Base-by-base conservation (phyloP, 2,888 invertebrate species). In the Panopea generosa region DNA sequence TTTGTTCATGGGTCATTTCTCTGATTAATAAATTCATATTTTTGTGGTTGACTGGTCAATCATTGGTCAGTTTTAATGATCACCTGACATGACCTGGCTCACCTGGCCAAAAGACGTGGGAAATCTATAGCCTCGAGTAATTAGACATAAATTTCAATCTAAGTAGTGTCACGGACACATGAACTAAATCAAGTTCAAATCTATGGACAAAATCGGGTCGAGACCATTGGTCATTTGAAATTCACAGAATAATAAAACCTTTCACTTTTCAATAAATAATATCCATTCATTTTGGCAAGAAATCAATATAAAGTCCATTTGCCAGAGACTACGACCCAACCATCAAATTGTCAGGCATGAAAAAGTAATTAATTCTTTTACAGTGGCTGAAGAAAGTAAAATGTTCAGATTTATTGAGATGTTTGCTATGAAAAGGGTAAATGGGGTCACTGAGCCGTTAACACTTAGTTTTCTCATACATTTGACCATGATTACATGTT, bases 181-280 rank as follows among this genome's bases (percentile, higher is more conserved):
- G 40, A 40, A 40, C 40, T 11, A 40, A 11, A 40, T 11, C 16
- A 16, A 40, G 40, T 40, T 16, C n/a, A n/a, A n/a, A n/a, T n/a
- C n/a, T n/a, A n/a, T n/a, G n/a, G n/a, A n/a, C n/a, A n/a, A n/a
- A n/a, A n/a, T n/a, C n/a, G n/a, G 40, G 62, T 70, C 62, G 47
- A 26, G 55, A 49, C 62, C 40, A 52, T 33, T 61, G 71, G 72
- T 68, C 59, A 79, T 75, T 75, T 75, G 72, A 75, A 71, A 66
- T 75, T 79, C 74, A 75, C 75, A 72, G 75, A 79, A 75, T 79
- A 75, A 79, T 79, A 79, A 71, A 76, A 65, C 63, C 65, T 79
- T 75, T 75, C 72, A 71, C 72, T 79, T n/a, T 65, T 76, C 57
- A 29, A 63, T 65, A 72, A 78, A 65, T 69, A 63, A 79, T 79